These are phyloP conservation scores for Notospermus geniculatus DNA, from an alignment of 1,140 invertebrate genomes.

Conservation along the genomic window DNA sequence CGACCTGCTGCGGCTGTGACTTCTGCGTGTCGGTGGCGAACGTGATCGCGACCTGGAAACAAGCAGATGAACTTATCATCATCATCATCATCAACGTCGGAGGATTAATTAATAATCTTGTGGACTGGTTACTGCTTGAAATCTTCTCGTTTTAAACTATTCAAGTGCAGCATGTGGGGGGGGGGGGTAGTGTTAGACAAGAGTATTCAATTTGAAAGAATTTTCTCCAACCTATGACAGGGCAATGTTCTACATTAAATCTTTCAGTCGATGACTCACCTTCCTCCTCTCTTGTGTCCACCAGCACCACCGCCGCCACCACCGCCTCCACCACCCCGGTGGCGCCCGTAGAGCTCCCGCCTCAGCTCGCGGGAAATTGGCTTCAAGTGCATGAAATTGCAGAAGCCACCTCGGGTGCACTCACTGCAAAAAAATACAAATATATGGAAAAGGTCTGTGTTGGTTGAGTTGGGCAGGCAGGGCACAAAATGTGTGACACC, in stretches of 20 bases:
- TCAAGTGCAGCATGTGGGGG: conserved; percentile 10
- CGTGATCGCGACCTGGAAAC: conserved; percentile 39
- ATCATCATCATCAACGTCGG: no score
- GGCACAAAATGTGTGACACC: no score
- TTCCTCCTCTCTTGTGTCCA: background rate
- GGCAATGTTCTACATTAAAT: background rate
- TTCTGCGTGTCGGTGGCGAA: conserved; percentile 42
- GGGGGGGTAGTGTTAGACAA: background rate
- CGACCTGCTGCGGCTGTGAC: conserved; percentile 30
- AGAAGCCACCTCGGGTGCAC: conserved; percentile 96
- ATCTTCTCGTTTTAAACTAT: no score
- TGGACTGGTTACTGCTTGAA: background rate
- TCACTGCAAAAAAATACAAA: conserved; percentile 63
- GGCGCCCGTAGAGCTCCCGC: conserved; percentile 71
- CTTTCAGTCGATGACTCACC: background rate
- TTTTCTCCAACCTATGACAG: background rate
- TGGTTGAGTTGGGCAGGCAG: no score
- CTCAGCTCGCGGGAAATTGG: conserved; percentile 89
- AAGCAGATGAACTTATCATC: background rate
- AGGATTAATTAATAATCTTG: background rate
- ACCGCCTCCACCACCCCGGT: conserved; percentile 44
- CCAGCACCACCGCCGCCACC: background rate
- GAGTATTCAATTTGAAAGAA: background rate
- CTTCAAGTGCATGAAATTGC: conserved; percentile 99
- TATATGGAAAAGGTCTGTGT: background rate